Evolutionary conservation across 1,140 invertebrate species (phyloP), one percentile per base, ranked within the genome.

Genomic region (Neomicropteryx cornuta): DNA sequence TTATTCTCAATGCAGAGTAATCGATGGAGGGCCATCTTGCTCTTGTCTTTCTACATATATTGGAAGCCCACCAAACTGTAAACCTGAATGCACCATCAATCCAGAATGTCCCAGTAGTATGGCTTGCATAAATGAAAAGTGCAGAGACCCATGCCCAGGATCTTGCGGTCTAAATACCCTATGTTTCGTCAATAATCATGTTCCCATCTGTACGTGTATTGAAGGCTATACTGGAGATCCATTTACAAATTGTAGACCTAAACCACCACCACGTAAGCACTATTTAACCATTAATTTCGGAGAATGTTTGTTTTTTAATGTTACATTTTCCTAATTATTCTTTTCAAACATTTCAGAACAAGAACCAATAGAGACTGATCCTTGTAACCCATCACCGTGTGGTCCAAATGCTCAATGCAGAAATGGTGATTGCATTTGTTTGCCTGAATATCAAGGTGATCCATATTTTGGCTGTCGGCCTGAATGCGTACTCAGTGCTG

Each of bases 401-500:
- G 81, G 81, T 37, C 66, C 76, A 5, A 83, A 84, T 50, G 61
- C 77, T 33, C 45, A 57, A 59, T 72, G 68, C 41, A 53, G 59
- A 46, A 54, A 58, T 58, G 68, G 72, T 2, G 45, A 76, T 31
- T 84, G 81, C 53, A 73, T 70, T 18, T 84, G 81, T 53, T 48
- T 77, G 42, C 59, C 71, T 38, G 77, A 77, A 47, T 83, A 76
- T 53, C 72, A 73, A 44, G 81, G 81, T 5, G 76, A 78, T 56
- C 78, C 80, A n/a, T 80, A 81, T 43, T 51, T 65, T 28, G 80
- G 79, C 8, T 84, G 85, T 50, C 70, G 79, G 41, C 84, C 85
- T 1, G 84, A 88, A 57, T 89, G 86, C 56, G 72, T 83, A 2
- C 71, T 79, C 36, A 84, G 81, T 50, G 73, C 76, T 1, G 86